Evolutionary conservation across 2,888 invertebrate genomes (phyloP).

Genomic region (Notocelia uddmanniana): DNA sequence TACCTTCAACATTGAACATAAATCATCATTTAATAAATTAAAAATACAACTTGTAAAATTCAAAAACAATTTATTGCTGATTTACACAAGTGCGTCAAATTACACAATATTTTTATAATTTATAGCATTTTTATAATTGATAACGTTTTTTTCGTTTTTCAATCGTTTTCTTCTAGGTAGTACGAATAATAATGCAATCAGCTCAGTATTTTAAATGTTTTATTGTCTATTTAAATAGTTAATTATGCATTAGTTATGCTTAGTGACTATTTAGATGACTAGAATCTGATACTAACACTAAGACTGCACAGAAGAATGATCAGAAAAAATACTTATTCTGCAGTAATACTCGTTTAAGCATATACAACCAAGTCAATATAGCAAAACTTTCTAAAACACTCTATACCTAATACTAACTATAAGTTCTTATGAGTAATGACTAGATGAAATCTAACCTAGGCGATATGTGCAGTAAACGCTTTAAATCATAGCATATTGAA

Average conservation of each 20-base stretch:
- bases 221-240: slow-evolving; percentile 43
- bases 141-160: slow-evolving; percentile 37
- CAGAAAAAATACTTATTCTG: slow-evolving; percentile 7
- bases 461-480: slow-evolving; percentile 68
- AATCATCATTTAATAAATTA: neutral
- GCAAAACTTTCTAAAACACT: slow-evolving; percentile 21
- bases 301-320: neutral
- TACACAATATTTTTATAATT: neutral
- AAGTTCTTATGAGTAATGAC: slow-evolving; percentile 50
- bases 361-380: neutral
- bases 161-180: slow-evolving; percentile 36
- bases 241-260: neutral
- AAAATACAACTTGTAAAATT: neutral
- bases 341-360: slow-evolving; percentile 10
- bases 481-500: slow-evolving; percentile 63
- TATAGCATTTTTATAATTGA: neutral
- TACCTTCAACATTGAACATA: neutral
- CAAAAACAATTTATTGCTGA: neutral
- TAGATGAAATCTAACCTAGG: slow-evolving; percentile 59
- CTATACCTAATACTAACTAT: neutral
- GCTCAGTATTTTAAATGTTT: slow-evolving; percentile 13
- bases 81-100: neutral
- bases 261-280: slow-evolving; percentile 34
- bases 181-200: slow-evolving; percentile 12
- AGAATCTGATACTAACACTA: slow-evolving; percentile 10